Base-by-base conservation (phyloP, 1,140 invertebrate species). In the Panagrolaimus sp. region DNA sequence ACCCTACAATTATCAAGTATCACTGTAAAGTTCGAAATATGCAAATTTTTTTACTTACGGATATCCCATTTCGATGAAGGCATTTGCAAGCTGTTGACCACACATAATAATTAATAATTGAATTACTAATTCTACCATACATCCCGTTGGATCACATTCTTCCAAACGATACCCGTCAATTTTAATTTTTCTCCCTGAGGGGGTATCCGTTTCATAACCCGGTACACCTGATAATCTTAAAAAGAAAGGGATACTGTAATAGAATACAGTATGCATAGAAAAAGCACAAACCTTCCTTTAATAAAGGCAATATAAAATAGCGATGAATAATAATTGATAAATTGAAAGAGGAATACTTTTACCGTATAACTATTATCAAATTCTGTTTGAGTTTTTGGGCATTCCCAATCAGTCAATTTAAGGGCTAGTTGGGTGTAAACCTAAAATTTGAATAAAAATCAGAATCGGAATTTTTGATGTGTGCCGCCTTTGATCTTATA, bases 241-340 rank as follows among this genome's bases (percentile, higher is more conserved):
- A 24, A 48, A 4, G 32, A 4, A 7, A 4, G 32, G 32, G n/a
- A n/a, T n/a, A n/a, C n/a, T n/a, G n/a, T n/a, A n/a, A n/a, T n/a
- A n/a, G n/a, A n/a, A n/a, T n/a, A n/a, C n/a, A n/a, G n/a, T n/a
- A 38, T 38, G 32, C 32, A 4, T 7, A n/a, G n/a, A 9, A 28
- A 21, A 26, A 47, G 7, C 10, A 58, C 46, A 79, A 78, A 87
- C 85, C 79, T 94, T 55, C 94, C 94, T 84, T 96, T 96, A 76
- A 96, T 90, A 85, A 97, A 96, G 0, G 93, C 94, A 77, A 97
- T 93, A 81, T 97, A 97, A 87, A 97, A 94, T 83, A 96, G 94
- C 0, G 92, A 94, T 38, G 93, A 91, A 84, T 96, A 97, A 84
- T 95, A 96, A 84, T 97, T 97, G 26, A 97, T 91, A 86, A 97